phyloP scores from a whole-genome alignment of 2,113 vertebrate species.

The Colossoma macropomum region DNA sequence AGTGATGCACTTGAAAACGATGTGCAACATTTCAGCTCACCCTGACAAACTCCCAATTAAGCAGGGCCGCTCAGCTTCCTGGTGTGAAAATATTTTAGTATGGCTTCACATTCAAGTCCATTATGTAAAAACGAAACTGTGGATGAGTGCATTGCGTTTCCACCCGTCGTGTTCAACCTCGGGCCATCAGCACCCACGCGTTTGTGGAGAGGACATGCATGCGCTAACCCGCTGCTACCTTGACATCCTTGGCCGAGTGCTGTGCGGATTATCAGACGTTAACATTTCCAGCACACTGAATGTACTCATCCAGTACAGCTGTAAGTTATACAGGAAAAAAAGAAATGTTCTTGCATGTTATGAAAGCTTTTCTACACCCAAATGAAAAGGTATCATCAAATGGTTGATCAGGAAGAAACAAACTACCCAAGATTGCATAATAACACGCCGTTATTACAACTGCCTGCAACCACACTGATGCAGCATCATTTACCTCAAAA shows the following conservation, averaged over 20 bases:
- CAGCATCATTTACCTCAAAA: too few relatives aligned
- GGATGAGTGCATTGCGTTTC: slow-evolving; percentile 17
- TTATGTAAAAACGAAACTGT: background rate
- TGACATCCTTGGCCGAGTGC: slow-evolving; percentile 32
- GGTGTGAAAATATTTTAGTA: background rate
- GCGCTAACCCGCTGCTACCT: background rate
- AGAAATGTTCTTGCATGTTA: background rate
- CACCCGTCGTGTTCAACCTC: slow-evolving; percentile 10
- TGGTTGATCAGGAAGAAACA: background rate
- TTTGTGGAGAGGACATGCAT: slow-evolving; percentile 7
- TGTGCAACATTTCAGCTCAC: too few relatives aligned
- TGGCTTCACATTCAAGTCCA: slow-evolving; percentile 1
- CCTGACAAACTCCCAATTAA: too few relatives aligned
- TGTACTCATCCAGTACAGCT: background rate
- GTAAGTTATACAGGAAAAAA: background rate
- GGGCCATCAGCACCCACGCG: slow-evolving; percentile 31
- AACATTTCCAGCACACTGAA: background rate
- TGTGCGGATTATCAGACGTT: background rate
- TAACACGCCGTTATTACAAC: background rate
- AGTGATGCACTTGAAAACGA: too few relatives aligned
- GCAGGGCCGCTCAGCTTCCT: background rate
- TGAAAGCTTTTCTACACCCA: background rate
- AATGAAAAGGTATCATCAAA: background rate
- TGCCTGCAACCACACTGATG: background rate
- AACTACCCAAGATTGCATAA: slow-evolving; percentile 28